Percentiles rank a stretch among this genome's conserved stretches.
Evolutionary conservation across 2,888 invertebrate species (phyloP).

Genomic region (Rutpela maculata): DNA sequence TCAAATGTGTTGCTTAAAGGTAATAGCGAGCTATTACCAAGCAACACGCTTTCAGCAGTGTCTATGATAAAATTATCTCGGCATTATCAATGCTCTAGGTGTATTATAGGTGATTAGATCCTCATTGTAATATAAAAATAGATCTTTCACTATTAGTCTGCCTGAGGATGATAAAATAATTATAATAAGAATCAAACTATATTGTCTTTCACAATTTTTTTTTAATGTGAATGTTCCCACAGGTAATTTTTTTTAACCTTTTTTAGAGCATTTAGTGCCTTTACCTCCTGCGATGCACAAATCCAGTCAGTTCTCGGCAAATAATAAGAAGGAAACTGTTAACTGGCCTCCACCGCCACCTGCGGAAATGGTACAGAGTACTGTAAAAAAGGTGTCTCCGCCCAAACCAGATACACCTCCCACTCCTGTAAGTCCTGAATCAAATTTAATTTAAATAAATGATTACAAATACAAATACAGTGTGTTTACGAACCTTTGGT

Average conservation of each 20-base stretch:
- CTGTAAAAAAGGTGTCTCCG: slow-evolving; percentile 63
- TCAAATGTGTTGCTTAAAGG: too few relatives aligned
- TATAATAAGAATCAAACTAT: too few relatives aligned
- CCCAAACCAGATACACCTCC: slow-evolving; percentile 75
- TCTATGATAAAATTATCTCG: too few relatives aligned
- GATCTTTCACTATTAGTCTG: too few relatives aligned
- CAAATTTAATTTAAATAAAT: not conserved
- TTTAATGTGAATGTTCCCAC: not conserved
- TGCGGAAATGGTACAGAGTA: slow-evolving; percentile 46
- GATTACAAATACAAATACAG: too few relatives aligned
- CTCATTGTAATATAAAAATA: too few relatives aligned
- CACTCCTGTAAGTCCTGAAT: slow-evolving; percentile 67
- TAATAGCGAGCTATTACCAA: too few relatives aligned
- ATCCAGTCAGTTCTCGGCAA: slow-evolving; percentile 44
- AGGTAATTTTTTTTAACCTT: not conserved
- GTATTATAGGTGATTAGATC: too few relatives aligned
- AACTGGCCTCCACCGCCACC: slow-evolving; percentile 63
- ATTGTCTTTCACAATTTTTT: not conserved
- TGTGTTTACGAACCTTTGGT: too few relatives aligned
- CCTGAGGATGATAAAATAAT: too few relatives aligned
- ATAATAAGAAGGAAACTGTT: slow-evolving; percentile 42
- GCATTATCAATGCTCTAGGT: too few relatives aligned
- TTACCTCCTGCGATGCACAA: slow-evolving; percentile 62
- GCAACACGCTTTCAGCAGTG: too few relatives aligned
- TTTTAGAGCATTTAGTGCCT: slow-evolving; percentile 66